Percentiles rank a stretch among this genome's conserved stretches.
These are phyloP conservation scores for Margaritifera margaritifera DNA, from an alignment of 2,888 invertebrate species.

Conservation along the genomic window DNA sequence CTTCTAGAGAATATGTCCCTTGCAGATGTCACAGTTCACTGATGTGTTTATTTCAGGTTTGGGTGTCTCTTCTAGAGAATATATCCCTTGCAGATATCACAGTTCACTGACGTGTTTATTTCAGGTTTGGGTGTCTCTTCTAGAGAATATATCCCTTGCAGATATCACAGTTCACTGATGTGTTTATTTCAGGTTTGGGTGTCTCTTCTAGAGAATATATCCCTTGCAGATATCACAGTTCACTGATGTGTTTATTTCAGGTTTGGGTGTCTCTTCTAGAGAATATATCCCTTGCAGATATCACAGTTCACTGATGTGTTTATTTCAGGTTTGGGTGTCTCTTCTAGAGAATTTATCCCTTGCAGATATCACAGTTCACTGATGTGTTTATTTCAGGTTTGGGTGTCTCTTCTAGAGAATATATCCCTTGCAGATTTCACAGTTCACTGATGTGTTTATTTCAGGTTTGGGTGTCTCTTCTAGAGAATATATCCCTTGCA, in stretches of 20 bases:
- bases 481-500: conserved; percentile 67
- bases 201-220: conserved; percentile 68
- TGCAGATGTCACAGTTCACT: conserved; percentile 64
- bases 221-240: conserved; percentile 67
- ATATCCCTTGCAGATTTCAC: conserved; percentile 70
- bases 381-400: conserved; percentile 51
- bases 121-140: conserved; percentile 70
- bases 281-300: conserved; percentile 68
- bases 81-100: conserved; percentile 70
- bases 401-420: conserved; percentile 68
- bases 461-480: conserved; percentile 70
- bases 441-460: neutral
- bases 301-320: conserved; percentile 35
- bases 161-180: conserved; percentile 58
- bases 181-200: conserved; percentile 64
- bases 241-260: conserved; percentile 23
- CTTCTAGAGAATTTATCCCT: conserved; percentile 70
- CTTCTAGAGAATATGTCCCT: conserved; percentile 70
- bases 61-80: conserved; percentile 68
- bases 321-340: conserved; percentile 68
- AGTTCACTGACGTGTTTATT: neutral
- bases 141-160: conserved; percentile 68
- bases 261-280: conserved; percentile 71
- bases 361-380: conserved; percentile 64
- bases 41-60: conserved; percentile 51